Evolutionary conservation across 1,140 invertebrate species (phyloP), one percentile per base, ranked within the genome.

Genomic region (Bradynema listronoti): DNA sequence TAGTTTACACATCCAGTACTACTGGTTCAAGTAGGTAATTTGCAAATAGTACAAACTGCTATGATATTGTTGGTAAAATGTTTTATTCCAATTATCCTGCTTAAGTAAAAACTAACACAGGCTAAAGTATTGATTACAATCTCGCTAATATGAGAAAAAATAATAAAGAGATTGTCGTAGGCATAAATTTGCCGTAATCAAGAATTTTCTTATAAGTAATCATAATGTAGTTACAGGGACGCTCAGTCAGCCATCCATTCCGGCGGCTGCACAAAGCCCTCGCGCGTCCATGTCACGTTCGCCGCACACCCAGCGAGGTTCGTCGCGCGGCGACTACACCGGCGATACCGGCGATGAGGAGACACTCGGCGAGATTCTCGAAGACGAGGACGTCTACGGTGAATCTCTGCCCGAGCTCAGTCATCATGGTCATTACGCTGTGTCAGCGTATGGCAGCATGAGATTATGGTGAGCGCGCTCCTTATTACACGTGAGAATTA

Each of bases 361-460:
- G 32, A 34, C 52, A n/a, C 50, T 55, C 22, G 53, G 39, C 6
- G 63, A 45, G 32, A 34, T 57, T 19, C 50, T 55, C 22, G 65
- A 66, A 43, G 65, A 67, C 6, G 68, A 71, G 30, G 65, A 67
- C 45, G 63, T 67, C 14, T 71, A 72, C 33, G 47, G 52, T 7
- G 68, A 67, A 16, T 63, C 49, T 16, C 27, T 67, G 39, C 65
- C 68, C 30, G 65, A 47, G 36, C 29, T 49, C 16, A 25, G 63
- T 22, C 43, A 50, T 9, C n/a, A 34, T 9, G 4, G 14, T 16
- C n/a, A n/a, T n/a, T n/a, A n/a, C n/a, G 32, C 32, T 27, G n/a
- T 57, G 16, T 30, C 22, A 16, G 9, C 11, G 39, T 42, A 29
- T 34, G 22, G 27, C 46, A 41, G 6, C 41, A 30, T 11, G 62